These are phyloP conservation scores for Microcebus jonahi DNA, from an alignment of 2,113 vertebrate genomes.

Conservation along the genomic window DNA sequence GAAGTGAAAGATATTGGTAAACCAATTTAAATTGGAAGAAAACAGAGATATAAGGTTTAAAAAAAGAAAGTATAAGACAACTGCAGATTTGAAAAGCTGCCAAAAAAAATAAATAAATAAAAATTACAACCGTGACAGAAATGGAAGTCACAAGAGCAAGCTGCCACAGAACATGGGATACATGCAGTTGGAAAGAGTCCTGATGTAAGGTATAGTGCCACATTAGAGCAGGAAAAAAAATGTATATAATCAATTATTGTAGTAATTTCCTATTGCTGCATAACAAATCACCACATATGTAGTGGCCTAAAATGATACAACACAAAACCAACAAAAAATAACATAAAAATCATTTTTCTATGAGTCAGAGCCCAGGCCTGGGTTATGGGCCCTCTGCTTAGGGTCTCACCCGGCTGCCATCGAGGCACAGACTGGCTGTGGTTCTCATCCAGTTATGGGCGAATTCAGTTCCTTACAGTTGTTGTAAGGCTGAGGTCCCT, in stretches of 20 bases:
- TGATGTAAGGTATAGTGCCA: fast-evolving
- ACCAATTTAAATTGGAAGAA: neutral
- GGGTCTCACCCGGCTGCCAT: neutral
- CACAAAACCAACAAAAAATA: neutral
- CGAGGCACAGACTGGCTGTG: too few relatives aligned
- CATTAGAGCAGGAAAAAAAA: neutral
- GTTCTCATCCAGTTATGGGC: too few relatives aligned
- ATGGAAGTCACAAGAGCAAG: neutral
- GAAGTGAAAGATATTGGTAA: neutral
- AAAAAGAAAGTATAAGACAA: neutral
- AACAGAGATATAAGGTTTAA: neutral
- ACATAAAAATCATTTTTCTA: neutral
- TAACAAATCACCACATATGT: neutral
- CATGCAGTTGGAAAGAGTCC: neutral
- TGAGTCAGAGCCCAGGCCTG: neutral
- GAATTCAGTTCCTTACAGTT: neutral
- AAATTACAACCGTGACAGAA: neutral
- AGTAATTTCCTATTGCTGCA: neutral
- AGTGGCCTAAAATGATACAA: neutral
- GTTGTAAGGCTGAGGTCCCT: neutral
- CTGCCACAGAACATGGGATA: neutral
- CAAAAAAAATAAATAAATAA: neutral
- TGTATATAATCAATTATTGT: neutral
- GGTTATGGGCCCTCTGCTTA: neutral
- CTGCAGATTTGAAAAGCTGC: neutral